A percentile compares a stretch with the other conserved stretches of the same genome.
Conservation (phyloP, 2,888 invertebrate species). For the Ectemnius lituratus region DNA sequence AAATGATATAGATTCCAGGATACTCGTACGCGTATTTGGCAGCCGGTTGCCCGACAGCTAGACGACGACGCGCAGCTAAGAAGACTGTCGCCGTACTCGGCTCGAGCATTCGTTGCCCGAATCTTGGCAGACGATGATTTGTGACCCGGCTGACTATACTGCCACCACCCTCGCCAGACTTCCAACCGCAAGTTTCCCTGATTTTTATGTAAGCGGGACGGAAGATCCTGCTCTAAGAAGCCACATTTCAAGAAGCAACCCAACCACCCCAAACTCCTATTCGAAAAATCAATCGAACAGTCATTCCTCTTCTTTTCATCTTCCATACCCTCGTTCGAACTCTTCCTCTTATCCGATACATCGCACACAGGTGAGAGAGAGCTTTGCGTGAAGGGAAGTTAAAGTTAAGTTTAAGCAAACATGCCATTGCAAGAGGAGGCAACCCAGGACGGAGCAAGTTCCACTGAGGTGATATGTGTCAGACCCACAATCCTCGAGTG, state of each 20-base stretch:
- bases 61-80: conserved; percentile 19
- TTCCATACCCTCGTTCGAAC: no score
- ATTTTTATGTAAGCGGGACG: conserved; percentile 74
- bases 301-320: no score
- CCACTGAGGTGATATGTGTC: conserved; percentile 75
- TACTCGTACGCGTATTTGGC: conserved; percentile 39
- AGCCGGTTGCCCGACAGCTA: no score
- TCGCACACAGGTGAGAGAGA: no score
- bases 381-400: conserved; percentile 49
- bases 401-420: conserved; percentile 67
- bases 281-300: no score
- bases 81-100: conserved; percentile 39
- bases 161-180: neutral
- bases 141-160: conserved; percentile 56
- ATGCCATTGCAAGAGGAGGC: conserved; percentile 64
- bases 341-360: no score
- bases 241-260: conserved; percentile 4
- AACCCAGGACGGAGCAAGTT: conserved; percentile 66
- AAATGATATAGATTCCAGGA: conserved; percentile 73
- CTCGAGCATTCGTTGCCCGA: conserved; percentile 69
- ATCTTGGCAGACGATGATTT: conserved; percentile 74
- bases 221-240: conserved; percentile 50
- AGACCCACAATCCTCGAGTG: conserved; percentile 71
- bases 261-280: no score
- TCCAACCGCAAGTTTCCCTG: conserved; percentile 66